These are phyloP conservation scores for Sipha maydis DNA, from an alignment of 2,888 invertebrate genomes.

Conservation along the genomic window DNA sequence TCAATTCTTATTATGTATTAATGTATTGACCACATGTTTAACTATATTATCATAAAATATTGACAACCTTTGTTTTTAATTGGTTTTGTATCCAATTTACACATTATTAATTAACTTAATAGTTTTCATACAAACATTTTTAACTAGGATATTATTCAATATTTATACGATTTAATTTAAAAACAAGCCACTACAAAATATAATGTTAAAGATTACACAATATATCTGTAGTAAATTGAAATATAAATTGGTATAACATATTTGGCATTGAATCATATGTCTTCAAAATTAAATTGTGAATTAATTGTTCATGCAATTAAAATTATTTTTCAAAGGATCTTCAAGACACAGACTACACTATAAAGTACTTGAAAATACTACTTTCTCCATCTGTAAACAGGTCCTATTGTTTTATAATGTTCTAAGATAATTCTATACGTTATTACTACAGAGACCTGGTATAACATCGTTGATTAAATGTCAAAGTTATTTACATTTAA, in stretches of 20 bases:
- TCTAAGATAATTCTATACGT: not conserved
- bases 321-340: not conserved
- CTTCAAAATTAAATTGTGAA: not conserved
- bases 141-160: not conserved
- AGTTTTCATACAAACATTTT: not conserved
- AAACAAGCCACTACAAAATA: not conserved
- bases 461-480: not conserved
- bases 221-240: not conserved
- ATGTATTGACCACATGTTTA: not conserved
- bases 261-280: not conserved
- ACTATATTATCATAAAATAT: not conserved
- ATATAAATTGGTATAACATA: not conserved
- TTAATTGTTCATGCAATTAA: not conserved
- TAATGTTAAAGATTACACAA: not conserved
- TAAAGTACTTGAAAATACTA: not conserved
- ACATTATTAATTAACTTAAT: not conserved
- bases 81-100: not conserved
- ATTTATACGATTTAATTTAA: not conserved
- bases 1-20: not conserved
- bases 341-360: not conserved
- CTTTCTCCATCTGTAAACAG: not conserved
- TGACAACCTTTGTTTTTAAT: not conserved
- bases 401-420: not conserved
- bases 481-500: conserved; percentile 33
- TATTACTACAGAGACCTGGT: not conserved